Percentiles rank a stretch among this genome's conserved stretches.
Evolutionary conservation across 2,888 invertebrate species (phyloP).

Genomic region (Apoda limacodes): DNA sequence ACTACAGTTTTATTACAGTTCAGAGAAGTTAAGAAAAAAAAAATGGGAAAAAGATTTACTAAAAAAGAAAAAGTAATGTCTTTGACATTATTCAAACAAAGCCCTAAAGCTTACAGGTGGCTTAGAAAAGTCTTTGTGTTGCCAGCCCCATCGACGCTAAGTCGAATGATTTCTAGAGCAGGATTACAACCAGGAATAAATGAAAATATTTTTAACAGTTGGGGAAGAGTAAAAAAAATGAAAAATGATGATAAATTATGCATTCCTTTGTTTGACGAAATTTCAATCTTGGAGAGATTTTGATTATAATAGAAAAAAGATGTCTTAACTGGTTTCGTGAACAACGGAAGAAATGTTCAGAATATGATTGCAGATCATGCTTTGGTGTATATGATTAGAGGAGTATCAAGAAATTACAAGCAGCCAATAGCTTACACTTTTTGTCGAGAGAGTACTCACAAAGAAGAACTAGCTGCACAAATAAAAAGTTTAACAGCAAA

Average conservation of each 20-base stretch:
- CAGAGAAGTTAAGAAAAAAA: conserved; percentile 7
- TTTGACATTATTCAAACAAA: conserved; percentile 8
- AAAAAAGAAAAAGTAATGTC: conserved; percentile 10
- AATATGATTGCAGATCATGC: conserved; percentile 17
- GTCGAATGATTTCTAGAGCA: background rate
- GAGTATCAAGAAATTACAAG: conserved; percentile 16
- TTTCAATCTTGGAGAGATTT: too few relatives aligned
- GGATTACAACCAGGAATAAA: conserved; percentile 1
- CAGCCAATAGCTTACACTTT: conserved; percentile 15
- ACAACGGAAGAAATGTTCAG: too few relatives aligned
- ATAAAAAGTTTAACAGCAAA: conserved; percentile 9
- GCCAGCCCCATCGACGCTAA: too few relatives aligned
- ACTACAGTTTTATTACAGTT: conserved; percentile 8
- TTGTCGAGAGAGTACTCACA: conserved; percentile 11
- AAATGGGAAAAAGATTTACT: conserved; percentile 7
- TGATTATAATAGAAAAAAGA: too few relatives aligned
- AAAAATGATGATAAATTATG: too few relatives aligned
- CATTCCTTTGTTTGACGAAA: too few relatives aligned
- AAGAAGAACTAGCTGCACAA: conserved; percentile 5
- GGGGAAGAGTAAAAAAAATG: conserved; percentile 1
- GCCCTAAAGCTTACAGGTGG: conserved; percentile 8
- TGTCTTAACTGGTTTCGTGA: too few relatives aligned
- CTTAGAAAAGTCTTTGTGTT: conserved; percentile 5
- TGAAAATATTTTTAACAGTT: conserved; percentile 2
- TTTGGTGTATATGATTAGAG: conserved; percentile 16